These are phyloP conservation scores for Tylochromis polylepis DNA, from an alignment of 2,113 vertebrate species.

Conservation along the genomic window DNA sequence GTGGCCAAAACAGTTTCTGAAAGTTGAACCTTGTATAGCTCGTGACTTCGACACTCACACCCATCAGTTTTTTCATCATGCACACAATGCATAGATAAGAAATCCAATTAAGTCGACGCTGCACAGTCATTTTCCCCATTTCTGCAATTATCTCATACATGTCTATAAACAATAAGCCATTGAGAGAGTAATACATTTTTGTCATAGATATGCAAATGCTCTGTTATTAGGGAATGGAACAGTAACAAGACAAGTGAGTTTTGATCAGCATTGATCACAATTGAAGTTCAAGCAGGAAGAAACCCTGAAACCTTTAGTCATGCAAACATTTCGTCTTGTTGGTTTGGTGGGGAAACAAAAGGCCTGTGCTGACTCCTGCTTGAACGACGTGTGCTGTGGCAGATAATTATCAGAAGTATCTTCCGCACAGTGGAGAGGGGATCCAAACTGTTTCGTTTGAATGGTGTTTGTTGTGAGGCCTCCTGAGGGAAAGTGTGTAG, in stretches of 20 bases:
- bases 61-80: constrained; percentile 26
- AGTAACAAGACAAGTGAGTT: constrained; percentile 21
- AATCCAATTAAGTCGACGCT: constrained; percentile 68
- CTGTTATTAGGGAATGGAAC: constrained; percentile 31
- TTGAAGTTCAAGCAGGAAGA: background rate
- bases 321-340: constrained; percentile 11
- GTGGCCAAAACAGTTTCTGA: background rate
- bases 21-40: constrained; percentile 10
- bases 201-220: constrained; percentile 68
- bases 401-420: constrained; percentile 19
- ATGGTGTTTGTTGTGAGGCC: background rate
- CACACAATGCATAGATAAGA: constrained; percentile 61
- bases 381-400: background rate
- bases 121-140: constrained; percentile 32
- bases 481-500: background rate
- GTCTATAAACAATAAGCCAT: constrained; percentile 61
- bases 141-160: constrained; percentile 42
- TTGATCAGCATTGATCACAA: constrained; percentile 36
- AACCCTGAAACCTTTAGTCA: background rate
- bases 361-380: background rate
- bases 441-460: background rate
- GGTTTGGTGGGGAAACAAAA: constrained; percentile 20
- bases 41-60: background rate
- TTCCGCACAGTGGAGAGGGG: background rate
- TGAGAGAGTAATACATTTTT: constrained; percentile 46